Base-by-base conservation (phyloP, 2,888 invertebrate species). In the Phaonia tiefii region DNA sequence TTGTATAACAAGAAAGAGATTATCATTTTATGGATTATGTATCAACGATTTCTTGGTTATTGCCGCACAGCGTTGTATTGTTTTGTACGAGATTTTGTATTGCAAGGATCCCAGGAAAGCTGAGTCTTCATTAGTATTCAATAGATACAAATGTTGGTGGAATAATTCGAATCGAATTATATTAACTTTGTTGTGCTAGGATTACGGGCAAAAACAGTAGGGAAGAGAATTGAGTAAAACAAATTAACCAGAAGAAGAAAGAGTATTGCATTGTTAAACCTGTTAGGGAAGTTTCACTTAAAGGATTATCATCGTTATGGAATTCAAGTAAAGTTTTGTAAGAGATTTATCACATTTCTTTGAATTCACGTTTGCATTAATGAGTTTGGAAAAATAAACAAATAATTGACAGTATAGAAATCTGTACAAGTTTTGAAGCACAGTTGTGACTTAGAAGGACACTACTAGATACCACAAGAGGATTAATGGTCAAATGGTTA, bases 1-100 rank as follows among this genome's bases (percentile, higher is more conserved):
- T 63, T 63, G 63, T 63, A 42, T 71, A 72, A 75, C 31, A 72
- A 56, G 25, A 72, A 65, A 67, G 67, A 67, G 54, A 77, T 80
- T 77, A 77, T 74, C 25, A 63, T 77, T 31, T 75, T 66, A 77
- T 67, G 56, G 37, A 17, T 66, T 72, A 56, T 44, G 60, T 58
- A 72, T 60, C 25, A 60, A 63, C 46, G 58, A 72, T 72, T 49
- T 60, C 63, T 63, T 63, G 20, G 22, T 22, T 63, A 20, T 56
- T 56, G 42, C n/a, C 63, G 63, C 58, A 3, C 13, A 2, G 20
- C 51, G 17, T 51, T 51, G 22, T 15, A 17, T 31, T 31, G 31
- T 31, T 5, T 8, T 31, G 8, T 31, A 31, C n/a, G n/a, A n/a
- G n/a, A n/a, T n/a, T n/a, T 49, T 15, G 46, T 49, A 10, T 49